A percentile compares a stretch with the other conserved stretches of the same genome.
phyloP scores from a whole-genome alignment of 1,140 invertebrate species.

The Dysdera silvatica region DNA sequence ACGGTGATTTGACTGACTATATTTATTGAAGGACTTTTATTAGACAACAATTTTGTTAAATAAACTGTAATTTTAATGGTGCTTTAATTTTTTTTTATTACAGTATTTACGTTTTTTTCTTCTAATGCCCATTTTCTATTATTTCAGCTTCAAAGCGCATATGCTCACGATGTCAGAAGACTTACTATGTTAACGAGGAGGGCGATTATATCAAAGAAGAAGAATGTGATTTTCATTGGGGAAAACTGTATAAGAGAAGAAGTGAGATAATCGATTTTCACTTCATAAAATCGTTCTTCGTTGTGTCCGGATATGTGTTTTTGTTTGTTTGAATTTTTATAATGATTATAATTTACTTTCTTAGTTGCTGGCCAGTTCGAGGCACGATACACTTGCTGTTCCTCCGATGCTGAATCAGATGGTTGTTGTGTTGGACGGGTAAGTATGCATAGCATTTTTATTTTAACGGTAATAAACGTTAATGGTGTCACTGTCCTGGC shows the following conservation, averaged over 20 bases:
- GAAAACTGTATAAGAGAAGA: slow-evolving; percentile 68
- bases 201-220: slow-evolving; percentile 60
- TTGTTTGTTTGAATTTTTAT: background rate
- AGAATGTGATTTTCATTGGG: slow-evolving; percentile 85
- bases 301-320: too few relatives aligned
- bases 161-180: slow-evolving; percentile 72
- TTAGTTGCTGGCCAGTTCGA: slow-evolving; percentile 45
- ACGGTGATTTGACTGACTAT: too few relatives aligned
- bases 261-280: slow-evolving; percentile 53
- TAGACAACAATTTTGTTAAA: too few relatives aligned
- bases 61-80: too few relatives aligned
- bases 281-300: background rate
- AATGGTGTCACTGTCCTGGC: too few relatives aligned
- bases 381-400: slow-evolving; percentile 52
- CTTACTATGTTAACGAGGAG: slow-evolving; percentile 66
- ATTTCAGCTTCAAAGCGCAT: slow-evolving; percentile 50
- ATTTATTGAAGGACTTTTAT: too few relatives aligned
- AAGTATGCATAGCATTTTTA: slow-evolving; percentile 2
- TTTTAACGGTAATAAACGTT: too few relatives aligned
- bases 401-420: slow-evolving; percentile 59
- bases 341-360: slow-evolving; percentile 43
- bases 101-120: background rate
- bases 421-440: slow-evolving; percentile 64
- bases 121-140: background rate
- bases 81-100: background rate